Percentiles rank a stretch among this genome's conserved stretches.
These are phyloP conservation scores for Brachionus calyciflorus DNA, from an alignment of 1,140 invertebrate species.

Conservation along the genomic window DNA sequence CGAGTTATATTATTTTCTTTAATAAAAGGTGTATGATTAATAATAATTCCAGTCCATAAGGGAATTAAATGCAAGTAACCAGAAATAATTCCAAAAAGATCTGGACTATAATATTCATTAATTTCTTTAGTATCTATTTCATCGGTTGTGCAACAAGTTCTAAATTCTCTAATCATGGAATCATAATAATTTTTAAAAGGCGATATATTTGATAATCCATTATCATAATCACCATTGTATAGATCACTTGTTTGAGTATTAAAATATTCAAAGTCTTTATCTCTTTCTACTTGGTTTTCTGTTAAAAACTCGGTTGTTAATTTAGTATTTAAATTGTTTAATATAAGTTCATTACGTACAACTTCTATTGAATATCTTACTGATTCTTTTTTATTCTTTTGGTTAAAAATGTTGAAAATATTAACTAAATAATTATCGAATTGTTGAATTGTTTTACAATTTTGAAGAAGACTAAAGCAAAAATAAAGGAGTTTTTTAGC, in stretches of 20 bases:
- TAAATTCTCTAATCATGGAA: not conserved
- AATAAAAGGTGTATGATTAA: not conserved
- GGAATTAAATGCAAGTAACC: not conserved
- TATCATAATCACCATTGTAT: not conserved
- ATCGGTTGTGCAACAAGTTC: not conserved
- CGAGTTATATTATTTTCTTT: not conserved
- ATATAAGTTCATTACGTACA: not conserved
- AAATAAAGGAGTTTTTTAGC: not conserved
- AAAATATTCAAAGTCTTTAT: not conserved
- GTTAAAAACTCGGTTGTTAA: not conserved
- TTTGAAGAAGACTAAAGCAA: not conserved
- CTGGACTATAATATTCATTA: not conserved
- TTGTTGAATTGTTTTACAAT: not conserved
- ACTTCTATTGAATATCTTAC: not conserved
- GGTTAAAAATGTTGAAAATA: slow-evolving; percentile 2
- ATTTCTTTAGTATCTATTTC: too few relatives aligned
- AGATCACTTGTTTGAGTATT: not conserved
- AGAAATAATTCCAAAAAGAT: not conserved
- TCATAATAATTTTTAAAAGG: not conserved
- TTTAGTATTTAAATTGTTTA: not conserved
- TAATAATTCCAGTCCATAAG: not conserved
- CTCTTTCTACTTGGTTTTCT: not conserved
- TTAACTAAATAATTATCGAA: not conserved
- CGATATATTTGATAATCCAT: not conserved
- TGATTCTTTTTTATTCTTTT: not conserved